Evolutionary conservation across 2,113 vertebrate species (phyloP), one percentile per base, ranked within the genome.

Genomic region (Cynopterus brachyotis): DNA sequence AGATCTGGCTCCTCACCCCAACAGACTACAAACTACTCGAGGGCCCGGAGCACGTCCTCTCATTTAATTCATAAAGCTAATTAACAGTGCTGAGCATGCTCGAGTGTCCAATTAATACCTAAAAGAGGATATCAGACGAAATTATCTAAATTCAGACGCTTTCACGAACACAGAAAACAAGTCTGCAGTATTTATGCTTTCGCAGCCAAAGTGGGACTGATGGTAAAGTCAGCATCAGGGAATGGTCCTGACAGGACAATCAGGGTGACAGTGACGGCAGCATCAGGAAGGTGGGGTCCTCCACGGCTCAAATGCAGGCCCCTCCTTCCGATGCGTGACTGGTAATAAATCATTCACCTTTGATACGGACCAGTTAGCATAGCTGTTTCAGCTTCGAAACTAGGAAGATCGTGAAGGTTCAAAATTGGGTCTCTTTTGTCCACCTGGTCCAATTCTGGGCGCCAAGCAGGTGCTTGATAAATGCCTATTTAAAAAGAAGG

Each of bases 191-290:
- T 75, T 79, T 89, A 50, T 84, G 50, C 64, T 84, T 78, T 88
- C 80, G 57, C 0, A 0, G 17, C 69, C 37, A 45, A 62, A 53
- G 60, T 2, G 50, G 24, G 66, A 76, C 28, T 66, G 92, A 87
- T 45, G 73, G 47, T 62, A 9, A 72, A 67, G 76, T 94, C 87
- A 26, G 24, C 95, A 32, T 80, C 80, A 59, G 75, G 47, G 90
- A 35, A 35, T 92, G 2, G 82, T 89, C 93, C 80, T 95, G 81
- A 88, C 75, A 66, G 73, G 59, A 81, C n/a, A 30, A 80, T 92
- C 59, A 88, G 90, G 70, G 92, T 66, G 96, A 76, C 80, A 81
- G 35, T 32, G 73, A 79, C 5, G 42, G 20, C 8, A 0, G 1
- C 8, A 57, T 55, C 60, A 53, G 42, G 28, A n/a, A 26, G 3